Base-by-base conservation (phyloP, 2,113 vertebrate genomes). In the Excalfactoria chinensis region DNA sequence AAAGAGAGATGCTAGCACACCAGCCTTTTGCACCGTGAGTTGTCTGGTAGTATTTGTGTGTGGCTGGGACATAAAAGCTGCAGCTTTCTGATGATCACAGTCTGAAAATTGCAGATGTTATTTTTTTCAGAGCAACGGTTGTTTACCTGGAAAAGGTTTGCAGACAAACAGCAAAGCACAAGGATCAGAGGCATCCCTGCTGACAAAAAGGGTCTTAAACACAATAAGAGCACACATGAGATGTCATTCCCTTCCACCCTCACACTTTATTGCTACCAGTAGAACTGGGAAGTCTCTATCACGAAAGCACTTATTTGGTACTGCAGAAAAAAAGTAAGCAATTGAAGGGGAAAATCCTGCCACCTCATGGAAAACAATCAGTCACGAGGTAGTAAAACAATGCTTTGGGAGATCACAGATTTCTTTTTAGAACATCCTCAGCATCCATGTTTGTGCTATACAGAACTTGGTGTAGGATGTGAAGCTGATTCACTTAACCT, bases 141-240 rank as follows among this genome's bases (percentile, higher is more conserved):
- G 68, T 90, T 90, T 85, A 73, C 75, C 76, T 86, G 58, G 56
- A 70, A 94, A 92, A 69, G 81, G 55, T 83, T 85, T 89, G 81
- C 73, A 13, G 87, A 76, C 83, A 96, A 97, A 88, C 72, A 93
- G 72, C 77, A 62, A 94, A 88, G 83, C 66, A 43, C 35, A 70
- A 83, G 60, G 64, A 74, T 67, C 58, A 70, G 5, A 72, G 46
- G 28, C 63, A 56, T 68, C 59, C 67, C 62, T 70, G 21, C 68
- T 86, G 84, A 44, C 46, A 37, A 71, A 92, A 73, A 72, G 48
- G n/a, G 48, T 37, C 49, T 91, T 76, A 89, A 89, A 73, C 6
- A 2, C 53, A 46, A 60, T n/a, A 26, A 92, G 16, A 89, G 43
- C 72, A 69, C 17, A 48, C 7, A 1, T 2, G 35, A 35, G 81